phyloP scores from a whole-genome alignment of 2,888 invertebrate genomes.

The Ichneumon xanthorius region DNA sequence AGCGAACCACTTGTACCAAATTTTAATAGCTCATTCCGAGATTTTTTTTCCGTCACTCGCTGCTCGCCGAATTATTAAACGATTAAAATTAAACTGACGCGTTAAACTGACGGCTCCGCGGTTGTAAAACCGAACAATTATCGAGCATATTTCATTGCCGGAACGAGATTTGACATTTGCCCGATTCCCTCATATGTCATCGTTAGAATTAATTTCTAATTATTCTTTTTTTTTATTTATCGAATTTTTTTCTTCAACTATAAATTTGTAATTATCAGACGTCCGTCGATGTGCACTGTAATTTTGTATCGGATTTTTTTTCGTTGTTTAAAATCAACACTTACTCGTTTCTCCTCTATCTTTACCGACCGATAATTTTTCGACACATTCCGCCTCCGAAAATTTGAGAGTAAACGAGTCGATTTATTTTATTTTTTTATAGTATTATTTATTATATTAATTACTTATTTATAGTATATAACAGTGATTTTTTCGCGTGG shows the following conservation, averaged over 20 bases:
- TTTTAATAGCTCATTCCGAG: not conserved
- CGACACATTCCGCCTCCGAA: not conserved
- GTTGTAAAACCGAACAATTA: not conserved
- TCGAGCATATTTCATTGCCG: not conserved
- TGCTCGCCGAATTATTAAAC: not conserved
- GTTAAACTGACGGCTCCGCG: not conserved
- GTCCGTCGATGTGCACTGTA: too few relatives aligned
- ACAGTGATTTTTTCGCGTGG: not conserved
- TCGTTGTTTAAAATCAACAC: too few relatives aligned
- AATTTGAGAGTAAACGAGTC: not conserved
- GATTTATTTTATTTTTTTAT: too few relatives aligned
- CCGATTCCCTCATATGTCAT: not conserved
- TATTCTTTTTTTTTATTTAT: not conserved
- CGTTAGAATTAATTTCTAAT: not conserved
- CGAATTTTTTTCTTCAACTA: not conserved
- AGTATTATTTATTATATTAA: too few relatives aligned
- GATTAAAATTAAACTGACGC: not conserved
- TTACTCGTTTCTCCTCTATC: too few relatives aligned
- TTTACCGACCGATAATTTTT: not conserved
- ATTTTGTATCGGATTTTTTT: too few relatives aligned
- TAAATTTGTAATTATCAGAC: not conserved
- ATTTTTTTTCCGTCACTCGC: not conserved
- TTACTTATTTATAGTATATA: too few relatives aligned
- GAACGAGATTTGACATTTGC: not conserved
- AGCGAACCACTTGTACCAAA: slow-evolving; percentile 36